Base-by-base conservation (phyloP, 2,888 invertebrate species). In the Nomada fabriciana region DNA sequence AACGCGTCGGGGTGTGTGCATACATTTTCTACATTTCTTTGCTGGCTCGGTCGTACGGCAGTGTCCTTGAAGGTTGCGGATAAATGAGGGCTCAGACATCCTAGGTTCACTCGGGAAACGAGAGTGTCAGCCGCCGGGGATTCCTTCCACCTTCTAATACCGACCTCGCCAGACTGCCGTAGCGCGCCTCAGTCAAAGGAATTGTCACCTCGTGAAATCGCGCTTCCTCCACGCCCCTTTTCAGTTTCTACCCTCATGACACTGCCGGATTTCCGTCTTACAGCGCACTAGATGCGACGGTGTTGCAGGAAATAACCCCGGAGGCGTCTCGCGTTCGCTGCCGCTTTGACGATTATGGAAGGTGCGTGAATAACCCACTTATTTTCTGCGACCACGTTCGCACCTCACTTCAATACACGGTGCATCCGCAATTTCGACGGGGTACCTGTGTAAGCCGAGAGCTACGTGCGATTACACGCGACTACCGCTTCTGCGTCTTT, bases 161-260 rank as follows among this genome's bases (percentile, higher is more conserved):
- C 29, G 57, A 15, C 20, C 53, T 64, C 61, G 42, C 11, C 50
- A 42, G 20, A 29, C 52, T 52, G 57, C 23, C 68, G 23, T 64
- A 57, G 52, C 36, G 60, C 23, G 60, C 25, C 42, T 4, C 57
- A 61, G 70, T 75, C 80, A 80, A 74, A 80, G 82, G 70, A 71
- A 77, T 83, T 83, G 83, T 83, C 84, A 61, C 74, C 61, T 72
- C 71, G 74, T 80, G 84, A 80, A 83, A 84, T 83, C 83, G 74
- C 64, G 52, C 74, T 80, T 80, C 77, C 77, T 67, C 65, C 55
- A 42, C 42, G 25, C 43, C 71, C 80, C 73, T 80, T 80, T 77
- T 83, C 74, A 73, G 67, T 55, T 57, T 80, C 71, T 50, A 52
- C 71, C 60, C 52, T 53, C 72, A 20, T 59, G 55, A 50, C 29